These are phyloP conservation scores for Siniperca chuatsi DNA, from an alignment of 2,113 vertebrate genomes.

Conservation along the genomic window DNA sequence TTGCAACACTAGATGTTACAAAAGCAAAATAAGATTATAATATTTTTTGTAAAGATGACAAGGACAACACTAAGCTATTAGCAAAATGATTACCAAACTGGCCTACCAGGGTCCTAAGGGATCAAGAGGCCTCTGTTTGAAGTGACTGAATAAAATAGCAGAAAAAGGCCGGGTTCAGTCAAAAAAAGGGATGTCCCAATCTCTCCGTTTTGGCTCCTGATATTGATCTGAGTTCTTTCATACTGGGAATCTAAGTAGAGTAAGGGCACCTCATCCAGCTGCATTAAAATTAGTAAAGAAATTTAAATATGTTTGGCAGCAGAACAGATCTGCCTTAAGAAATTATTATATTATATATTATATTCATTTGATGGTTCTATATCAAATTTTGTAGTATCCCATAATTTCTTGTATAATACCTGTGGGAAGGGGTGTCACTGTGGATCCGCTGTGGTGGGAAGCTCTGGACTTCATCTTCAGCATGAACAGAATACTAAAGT, in stretches of 20 bases:
- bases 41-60: background rate
- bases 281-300: background rate
- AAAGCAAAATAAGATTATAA: background rate
- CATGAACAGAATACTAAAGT: background rate
- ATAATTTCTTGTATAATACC: background rate
- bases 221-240: background rate
- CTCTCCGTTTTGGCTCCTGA: background rate
- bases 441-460: background rate
- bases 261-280: background rate
- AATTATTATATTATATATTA: background rate
- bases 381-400: background rate
- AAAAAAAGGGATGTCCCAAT: background rate
- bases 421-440: background rate
- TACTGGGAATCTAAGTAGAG: background rate
- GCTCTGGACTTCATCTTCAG: background rate
- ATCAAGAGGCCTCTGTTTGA: background rate
- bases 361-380: background rate
- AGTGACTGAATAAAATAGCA: background rate
- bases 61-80: background rate
- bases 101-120: background rate
- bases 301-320: background rate
- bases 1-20: background rate
- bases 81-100: background rate
- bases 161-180: too few species aligned
- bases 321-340: background rate